Evolutionary conservation across 1,140 invertebrate species (phyloP), one percentile per base, ranked within the genome.

Genomic region (Saccostrea echinata): DNA sequence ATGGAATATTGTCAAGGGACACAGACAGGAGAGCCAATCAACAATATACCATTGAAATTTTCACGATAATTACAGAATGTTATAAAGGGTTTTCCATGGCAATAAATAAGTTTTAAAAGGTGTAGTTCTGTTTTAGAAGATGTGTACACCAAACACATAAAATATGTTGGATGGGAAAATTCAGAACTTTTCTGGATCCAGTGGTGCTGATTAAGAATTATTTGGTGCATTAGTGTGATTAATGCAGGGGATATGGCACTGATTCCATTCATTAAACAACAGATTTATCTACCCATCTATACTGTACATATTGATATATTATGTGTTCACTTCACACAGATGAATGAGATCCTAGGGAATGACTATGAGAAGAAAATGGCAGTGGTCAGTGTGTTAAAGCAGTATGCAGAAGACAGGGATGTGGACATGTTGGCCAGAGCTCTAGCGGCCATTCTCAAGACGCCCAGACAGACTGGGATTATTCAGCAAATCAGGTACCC

Each of bases 351-450:
- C 43, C 89, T 94, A 33, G 94, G 93, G 0, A 90, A 92, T 55
- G 92, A 94, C 88, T 94, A 93, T 80, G 92, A 94, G 86, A 94
- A 93, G 82, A 95, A 95, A 85, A 94, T 95, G 94, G 92, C 93
- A 3, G 88, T 94, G 13, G 93, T 94, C 24, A 92, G 92, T 53
- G 91, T 94, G 21, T 81, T 94, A 86, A 95, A 94, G 86, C 92
- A 94, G 86, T 95, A 94, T 89, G 94, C 94, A 13, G 94, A 94
- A 84, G 92, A 94, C 86, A 51, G 94, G 52, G 92, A 94, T 82
- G 89, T 94, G 3, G 90, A 93, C n/a, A 92, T 92, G 55, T 88
- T 95, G 43, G 91, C 91, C 71, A 76, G 91, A 30, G 91, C 94
- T 18, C 87, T 95, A 33, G 84, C 89, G 6, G 89, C 91, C 24